Evolutionary conservation across 2,113 vertebrate genomes (phyloP).

Genomic region (Sinocyclocheilus anshuiensis): DNA sequence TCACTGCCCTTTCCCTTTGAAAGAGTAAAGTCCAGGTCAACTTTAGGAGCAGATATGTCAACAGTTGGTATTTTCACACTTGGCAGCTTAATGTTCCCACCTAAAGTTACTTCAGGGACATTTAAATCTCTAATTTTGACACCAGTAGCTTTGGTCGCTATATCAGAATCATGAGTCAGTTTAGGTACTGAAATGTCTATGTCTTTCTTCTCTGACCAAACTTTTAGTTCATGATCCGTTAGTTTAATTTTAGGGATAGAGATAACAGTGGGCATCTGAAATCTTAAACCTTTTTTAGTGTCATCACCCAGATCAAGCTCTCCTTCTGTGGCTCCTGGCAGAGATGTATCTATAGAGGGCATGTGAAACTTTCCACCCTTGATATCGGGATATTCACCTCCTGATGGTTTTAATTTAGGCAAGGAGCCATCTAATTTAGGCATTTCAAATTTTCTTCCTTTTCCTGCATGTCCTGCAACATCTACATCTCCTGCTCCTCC

Average conservation of each 20-base stretch:
- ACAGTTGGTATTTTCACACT: conserved; percentile 76
- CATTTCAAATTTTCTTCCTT: conserved; percentile 44
- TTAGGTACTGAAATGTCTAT: not conserved
- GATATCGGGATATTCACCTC: not conserved
- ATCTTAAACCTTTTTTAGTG: conserved; percentile 3
- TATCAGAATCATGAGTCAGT: conserved; percentile 13
- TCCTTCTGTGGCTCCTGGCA: not conserved
- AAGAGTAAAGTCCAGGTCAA: conserved; percentile 77
- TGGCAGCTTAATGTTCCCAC: conserved; percentile 67
- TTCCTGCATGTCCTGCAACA: conserved; percentile 24
- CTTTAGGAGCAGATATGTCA: conserved; percentile 80
- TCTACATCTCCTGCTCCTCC: conserved; percentile 28
- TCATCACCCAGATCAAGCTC: not conserved
- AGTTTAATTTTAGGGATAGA: conserved; percentile 62
- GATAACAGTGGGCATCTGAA: not conserved
- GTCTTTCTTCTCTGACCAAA: conserved; percentile 56
- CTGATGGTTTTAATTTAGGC: not conserved
- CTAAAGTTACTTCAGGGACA: conserved; percentile 45
- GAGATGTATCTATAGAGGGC: conserved; percentile 51
- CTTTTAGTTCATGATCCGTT: conserved; percentile 16
- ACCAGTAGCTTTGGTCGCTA: conserved; percentile 52
- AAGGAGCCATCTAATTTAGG: not conserved
- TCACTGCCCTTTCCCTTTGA: conserved; percentile 69
- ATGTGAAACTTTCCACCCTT: conserved; percentile 58
- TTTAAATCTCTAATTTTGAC: conserved; percentile 41